phyloP scores from a whole-genome alignment of 2,113 vertebrate genomes.

The Toxostoma redivivum region DNA sequence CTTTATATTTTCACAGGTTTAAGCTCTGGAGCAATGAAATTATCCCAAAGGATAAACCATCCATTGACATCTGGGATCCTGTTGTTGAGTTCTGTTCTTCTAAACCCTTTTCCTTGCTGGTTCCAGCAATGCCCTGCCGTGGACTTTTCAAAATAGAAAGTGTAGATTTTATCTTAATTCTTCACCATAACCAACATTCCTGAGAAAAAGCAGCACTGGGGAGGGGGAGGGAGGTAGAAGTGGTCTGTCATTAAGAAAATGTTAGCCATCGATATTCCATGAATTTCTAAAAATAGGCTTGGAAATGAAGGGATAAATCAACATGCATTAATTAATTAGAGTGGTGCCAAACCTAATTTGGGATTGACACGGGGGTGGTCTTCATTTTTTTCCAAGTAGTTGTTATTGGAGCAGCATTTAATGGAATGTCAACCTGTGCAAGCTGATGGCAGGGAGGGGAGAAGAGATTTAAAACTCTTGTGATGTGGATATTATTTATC shows the following conservation, averaged over 20 bases:
- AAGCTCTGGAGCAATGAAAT: slow-evolving; percentile 49
- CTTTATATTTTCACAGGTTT: slow-evolving; percentile 59
- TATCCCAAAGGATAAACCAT: not conserved
- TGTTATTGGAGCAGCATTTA: not conserved
- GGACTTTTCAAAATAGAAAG: slow-evolving; percentile 6
- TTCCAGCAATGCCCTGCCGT: not conserved
- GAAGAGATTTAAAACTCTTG: not conserved
- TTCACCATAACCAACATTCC: not conserved
- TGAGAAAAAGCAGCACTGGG: not conserved
- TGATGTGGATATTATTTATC: not conserved
- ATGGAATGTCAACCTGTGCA: not conserved
- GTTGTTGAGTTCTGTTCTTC: not conserved
- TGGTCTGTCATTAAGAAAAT: slow-evolving; percentile 12
- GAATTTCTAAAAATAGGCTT: slow-evolving; percentile 33
- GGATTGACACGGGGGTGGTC: not conserved
- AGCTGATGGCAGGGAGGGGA: not conserved
- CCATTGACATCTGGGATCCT: not conserved
- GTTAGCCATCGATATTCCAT: not conserved
- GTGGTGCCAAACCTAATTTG: not conserved
- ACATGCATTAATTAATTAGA: not conserved
- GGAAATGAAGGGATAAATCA: slow-evolving; percentile 2
- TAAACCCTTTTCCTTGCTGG: not conserved
- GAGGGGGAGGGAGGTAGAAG: not conserved
- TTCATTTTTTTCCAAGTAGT: not conserved
- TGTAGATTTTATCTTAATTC: not conserved